phyloP scores from a whole-genome alignment of 2,888 invertebrate genomes.

The Cataglyphis albicans region DNA sequence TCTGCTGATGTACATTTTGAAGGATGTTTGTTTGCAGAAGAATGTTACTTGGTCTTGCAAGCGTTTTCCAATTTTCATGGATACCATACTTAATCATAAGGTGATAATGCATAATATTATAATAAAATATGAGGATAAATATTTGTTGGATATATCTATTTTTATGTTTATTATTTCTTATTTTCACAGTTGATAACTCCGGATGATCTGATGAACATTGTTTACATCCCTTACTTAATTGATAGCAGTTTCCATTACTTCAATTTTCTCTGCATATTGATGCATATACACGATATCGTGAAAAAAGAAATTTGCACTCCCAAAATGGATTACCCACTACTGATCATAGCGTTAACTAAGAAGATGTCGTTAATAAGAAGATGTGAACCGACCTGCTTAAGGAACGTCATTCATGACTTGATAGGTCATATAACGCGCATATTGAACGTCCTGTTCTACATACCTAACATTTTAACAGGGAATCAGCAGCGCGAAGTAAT shows the following conservation, averaged over 20 bases:
- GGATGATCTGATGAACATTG: constrained; percentile 76
- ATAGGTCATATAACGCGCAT: constrained; percentile 66
- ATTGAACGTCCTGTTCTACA: constrained; percentile 60
- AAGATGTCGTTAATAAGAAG: constrained; percentile 69
- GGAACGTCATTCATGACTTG: constrained; percentile 65
- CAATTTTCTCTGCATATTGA: constrained; percentile 69
- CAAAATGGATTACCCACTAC: constrained; percentile 42
- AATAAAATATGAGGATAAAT: not conserved
- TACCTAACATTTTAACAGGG: constrained; percentile 14
- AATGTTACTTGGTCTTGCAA: constrained; percentile 70
- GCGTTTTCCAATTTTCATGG: constrained; percentile 73
- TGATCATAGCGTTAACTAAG: constrained; percentile 65
- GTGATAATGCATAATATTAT: not conserved
- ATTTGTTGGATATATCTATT: not conserved
- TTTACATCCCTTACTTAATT: constrained; percentile 77
- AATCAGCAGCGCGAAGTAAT: constrained; percentile 51
- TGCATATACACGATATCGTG: constrained; percentile 62
- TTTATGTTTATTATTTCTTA: not conserved
- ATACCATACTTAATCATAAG: constrained; percentile 56
- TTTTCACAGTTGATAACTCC: constrained; percentile 52
- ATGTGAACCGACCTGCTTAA: constrained; percentile 55
- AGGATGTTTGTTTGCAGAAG: constrained; percentile 69
- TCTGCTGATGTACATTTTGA: constrained; percentile 64
- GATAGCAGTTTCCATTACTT: constrained; percentile 44
- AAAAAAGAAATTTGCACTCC: constrained; percentile 48